These are phyloP conservation scores for Aselliscus stoliczkanus DNA, from an alignment of 2,797 vertebrate species.

Conservation along the genomic window DNA sequence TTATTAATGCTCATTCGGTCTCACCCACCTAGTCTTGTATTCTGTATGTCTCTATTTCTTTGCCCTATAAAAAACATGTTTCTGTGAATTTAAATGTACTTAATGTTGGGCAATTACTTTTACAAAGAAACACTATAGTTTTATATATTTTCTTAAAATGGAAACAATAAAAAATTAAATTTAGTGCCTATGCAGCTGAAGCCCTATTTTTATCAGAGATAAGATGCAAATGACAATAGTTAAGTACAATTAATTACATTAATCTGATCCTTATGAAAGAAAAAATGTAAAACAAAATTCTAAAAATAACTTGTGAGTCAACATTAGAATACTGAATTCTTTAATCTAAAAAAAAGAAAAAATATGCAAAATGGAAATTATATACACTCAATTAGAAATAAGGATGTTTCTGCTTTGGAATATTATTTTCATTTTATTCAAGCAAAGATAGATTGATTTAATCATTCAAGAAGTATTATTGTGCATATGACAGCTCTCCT, in stretches of 20 bases:
- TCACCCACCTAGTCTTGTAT: conserved; percentile 33
- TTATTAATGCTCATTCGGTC: conserved; percentile 39
- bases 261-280: neutral
- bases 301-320: neutral
- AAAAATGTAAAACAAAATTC: neutral
- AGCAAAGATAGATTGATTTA: neutral
- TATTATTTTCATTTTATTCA: neutral
- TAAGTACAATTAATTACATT: neutral
- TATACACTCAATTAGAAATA: neutral
- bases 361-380: neutral
- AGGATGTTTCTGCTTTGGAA: neutral
- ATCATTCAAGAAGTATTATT: neutral
- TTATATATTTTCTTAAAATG: conserved; percentile 59
- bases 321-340: neutral
- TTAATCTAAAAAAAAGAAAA: neutral
- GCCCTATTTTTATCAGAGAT: neutral
- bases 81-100: conserved; percentile 57
- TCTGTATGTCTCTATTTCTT: conserved; percentile 22
- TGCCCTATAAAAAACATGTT: conserved; percentile 1
- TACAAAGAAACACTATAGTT: conserved; percentile 55
- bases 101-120: conserved; percentile 73
- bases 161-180: conserved; percentile 61
- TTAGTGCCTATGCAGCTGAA: neutral
- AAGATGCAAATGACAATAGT: neutral
- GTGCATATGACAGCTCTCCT: neutral